Base-by-base conservation (phyloP, 2,113 vertebrate genomes). In the Reinhardtius hippoglossoides region DNA sequence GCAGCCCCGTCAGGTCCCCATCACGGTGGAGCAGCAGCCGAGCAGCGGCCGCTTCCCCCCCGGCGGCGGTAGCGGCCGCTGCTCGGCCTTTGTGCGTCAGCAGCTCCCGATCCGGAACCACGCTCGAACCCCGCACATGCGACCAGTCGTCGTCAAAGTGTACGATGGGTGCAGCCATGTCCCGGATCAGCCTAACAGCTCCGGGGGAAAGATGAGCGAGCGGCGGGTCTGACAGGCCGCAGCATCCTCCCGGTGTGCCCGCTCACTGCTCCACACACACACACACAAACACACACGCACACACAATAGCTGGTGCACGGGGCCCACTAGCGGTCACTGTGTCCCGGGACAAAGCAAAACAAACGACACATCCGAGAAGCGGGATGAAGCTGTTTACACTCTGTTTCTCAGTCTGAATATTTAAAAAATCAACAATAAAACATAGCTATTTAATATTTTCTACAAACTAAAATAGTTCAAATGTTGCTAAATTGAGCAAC, bases 91-190 rank as follows among this genome's bases (percentile, higher is more conserved):
- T 80, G 52, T 76, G 71, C 3, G 81, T 82, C 67, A 72, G 88
- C 63, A 82, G 85, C 13, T 52, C 61, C 35, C 71, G 71, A 4
- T 84, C 83, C 1, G 80, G 78, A 26, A 92, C 83, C 24, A 91
- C 68, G 87, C 88, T 94, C 73, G 95, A 91, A 62, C 93, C 96
- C 56, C 93, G 94, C 65, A 94, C 93, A 88, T 94, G 91, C 44
- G 96, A 95, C 96, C 96, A 95, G 55, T 95, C 95, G n/a, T 95
- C 96, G 58, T 95, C 95, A 9, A 93, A 90, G 84, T 90, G 92
- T 16, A 91, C 92, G 21, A 92, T 62, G 55, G 95, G 95, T 57
- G 96, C 95, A 93, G 96, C 96, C 96, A 97, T 97, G 61, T 81
- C 94, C 83, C 85, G 89, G 69, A 67, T 70, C 80, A 52, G 83